Evolutionary conservation across 2,113 vertebrate genomes (phyloP).

Genomic region (Myrmecobius fasciatus): DNA sequence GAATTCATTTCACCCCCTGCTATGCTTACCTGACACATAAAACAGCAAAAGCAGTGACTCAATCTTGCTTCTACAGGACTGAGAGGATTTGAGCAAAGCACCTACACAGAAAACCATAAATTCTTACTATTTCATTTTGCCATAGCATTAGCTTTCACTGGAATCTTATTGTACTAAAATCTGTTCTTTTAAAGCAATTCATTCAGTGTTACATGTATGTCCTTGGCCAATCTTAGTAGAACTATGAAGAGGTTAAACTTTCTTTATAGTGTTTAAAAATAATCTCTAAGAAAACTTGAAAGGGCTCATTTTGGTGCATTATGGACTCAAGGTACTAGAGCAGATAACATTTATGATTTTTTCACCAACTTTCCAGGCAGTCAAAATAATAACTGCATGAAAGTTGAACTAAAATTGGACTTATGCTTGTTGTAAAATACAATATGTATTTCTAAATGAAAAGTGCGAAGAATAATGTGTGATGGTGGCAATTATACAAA

Average conservation of each 20-base stretch:
- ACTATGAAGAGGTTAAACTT: constrained; percentile 59
- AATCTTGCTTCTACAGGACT: constrained; percentile 71
- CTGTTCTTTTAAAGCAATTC: constrained; percentile 62
- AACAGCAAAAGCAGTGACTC: constrained; percentile 78
- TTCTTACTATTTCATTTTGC: constrained; percentile 76
- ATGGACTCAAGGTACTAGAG: not conserved
- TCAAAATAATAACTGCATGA: not conserved
- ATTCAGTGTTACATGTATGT: constrained; percentile 70
- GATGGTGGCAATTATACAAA: not conserved
- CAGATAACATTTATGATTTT: constrained; percentile 12
- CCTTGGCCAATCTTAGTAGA: constrained; percentile 62
- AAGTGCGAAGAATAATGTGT: not conserved
- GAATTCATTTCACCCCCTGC: constrained; percentile 87
- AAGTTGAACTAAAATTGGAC: not conserved
- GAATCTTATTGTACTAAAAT: constrained; percentile 67
- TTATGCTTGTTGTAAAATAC: not conserved
- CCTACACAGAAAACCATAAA: constrained; percentile 64
- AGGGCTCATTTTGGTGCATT: constrained; percentile 11
- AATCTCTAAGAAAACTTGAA: constrained; percentile 57
- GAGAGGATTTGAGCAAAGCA: constrained; percentile 70
- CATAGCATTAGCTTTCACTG: constrained; percentile 43
- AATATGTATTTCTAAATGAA: not conserved
- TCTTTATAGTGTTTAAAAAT: constrained; percentile 50
- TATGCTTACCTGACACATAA: constrained; percentile 83
- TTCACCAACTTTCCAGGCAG: not conserved